Base-by-base conservation (phyloP, 1,140 invertebrate genomes). In the Brachionus manjavacas region DNA sequence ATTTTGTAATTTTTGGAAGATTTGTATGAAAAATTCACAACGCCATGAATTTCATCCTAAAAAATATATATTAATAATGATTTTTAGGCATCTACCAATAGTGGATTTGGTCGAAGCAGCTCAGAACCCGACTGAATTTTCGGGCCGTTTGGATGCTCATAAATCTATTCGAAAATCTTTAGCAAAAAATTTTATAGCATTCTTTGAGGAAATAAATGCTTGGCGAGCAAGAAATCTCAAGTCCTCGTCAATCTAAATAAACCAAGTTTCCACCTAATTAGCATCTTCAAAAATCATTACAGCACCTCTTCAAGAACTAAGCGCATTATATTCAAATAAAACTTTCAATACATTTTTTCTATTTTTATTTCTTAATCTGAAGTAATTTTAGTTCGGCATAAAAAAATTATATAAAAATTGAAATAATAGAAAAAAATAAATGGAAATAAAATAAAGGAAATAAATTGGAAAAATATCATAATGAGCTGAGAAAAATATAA, bases 21-120 rank as follows among this genome's bases (percentile, higher is more conserved):
- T n/a, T n/a, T n/a, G n/a, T n/a, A n/a, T n/a, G n/a, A n/a, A n/a
- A n/a, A n/a, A n/a, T n/a, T n/a, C n/a, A n/a, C n/a, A n/a, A n/a
- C n/a, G n/a, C n/a, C n/a, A n/a, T n/a, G n/a, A n/a, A 76, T 4
- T 12, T 12, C 4, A 23, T 20, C 4, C 4, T 23, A 1, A 23
- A n/a, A 16, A 14, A 6, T 14, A 28, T 35, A 12, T 52, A 25
- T 49, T 49, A 12, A 46, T 49, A 35, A 25, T 76, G 25, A 14
- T 76, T 49, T 25, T 20, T 49, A 76, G 72, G 39, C 25, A 49
- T 76, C 52, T 76, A 43, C 72, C 72, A n/a, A 76, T 76, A 12
- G 72, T 49, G 4, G 72, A 76, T 76, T 8, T 76, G 20, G 72
- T 76, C 16, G 72, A 76, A 12, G 28, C 43, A 3, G 41, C 41